phyloP scores from a whole-genome alignment of 2,888 invertebrate genomes.

The Polydrusus cervinus region DNA sequence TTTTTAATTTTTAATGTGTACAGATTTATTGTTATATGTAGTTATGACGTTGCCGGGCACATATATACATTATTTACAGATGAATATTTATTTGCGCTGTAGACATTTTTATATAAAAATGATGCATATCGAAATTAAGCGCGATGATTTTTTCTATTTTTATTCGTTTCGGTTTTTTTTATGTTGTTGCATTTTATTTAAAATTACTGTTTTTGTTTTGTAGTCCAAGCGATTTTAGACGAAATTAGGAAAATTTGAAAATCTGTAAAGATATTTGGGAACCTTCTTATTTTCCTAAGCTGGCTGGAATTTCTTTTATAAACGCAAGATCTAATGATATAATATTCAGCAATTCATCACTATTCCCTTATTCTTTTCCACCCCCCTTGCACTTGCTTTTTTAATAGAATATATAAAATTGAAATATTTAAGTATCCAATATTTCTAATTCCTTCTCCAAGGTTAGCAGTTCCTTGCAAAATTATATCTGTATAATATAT shows the following conservation, averaged over 20 bases:
- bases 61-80: conserved; percentile 66
- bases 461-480: too few species aligned
- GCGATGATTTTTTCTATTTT: conserved; percentile 44
- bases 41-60: conserved; percentile 61
- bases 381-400: too few species aligned
- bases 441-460: too few species aligned
- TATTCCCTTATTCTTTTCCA: too few species aligned
- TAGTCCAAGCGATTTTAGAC: conserved; percentile 39
- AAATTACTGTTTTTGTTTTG: conserved; percentile 35
- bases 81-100: conserved; percentile 66
- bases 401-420: too few species aligned
- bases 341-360: too few species aligned
- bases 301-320: too few species aligned
- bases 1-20: conserved; percentile 64
- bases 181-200: conserved; percentile 57
- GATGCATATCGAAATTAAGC: conserved; percentile 65
- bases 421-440: too few species aligned
- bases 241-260: background rate
- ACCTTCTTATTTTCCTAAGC: too few species aligned
- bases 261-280: background rate
- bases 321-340: too few species aligned
- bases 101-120: conserved; percentile 64
- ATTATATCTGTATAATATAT: too few species aligned
- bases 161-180: conserved; percentile 42
- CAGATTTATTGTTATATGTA: conserved; percentile 68